phyloP scores from a whole-genome alignment of 1,140 invertebrate species.

The Heliconius himera region DNA sequence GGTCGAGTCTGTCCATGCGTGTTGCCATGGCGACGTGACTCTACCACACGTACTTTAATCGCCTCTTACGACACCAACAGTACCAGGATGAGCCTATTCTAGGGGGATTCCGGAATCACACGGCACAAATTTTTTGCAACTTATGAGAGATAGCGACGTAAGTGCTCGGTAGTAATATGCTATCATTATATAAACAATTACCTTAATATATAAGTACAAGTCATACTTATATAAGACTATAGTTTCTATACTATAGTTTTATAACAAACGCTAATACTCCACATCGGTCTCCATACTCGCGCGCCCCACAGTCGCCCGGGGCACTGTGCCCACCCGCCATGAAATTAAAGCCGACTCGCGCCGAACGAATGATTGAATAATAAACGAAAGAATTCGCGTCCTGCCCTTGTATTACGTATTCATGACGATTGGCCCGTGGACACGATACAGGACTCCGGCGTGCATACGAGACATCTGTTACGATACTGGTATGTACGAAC shows the following conservation, averaged over 20 bases:
- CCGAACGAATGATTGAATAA: conserved; percentile 81
- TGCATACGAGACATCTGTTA: conserved; percentile 54
- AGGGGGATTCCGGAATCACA: too few species aligned
- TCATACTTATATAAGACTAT: too few species aligned
- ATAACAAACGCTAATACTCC: background rate
- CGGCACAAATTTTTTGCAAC: too few species aligned
- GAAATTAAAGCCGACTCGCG: conserved; percentile 80
- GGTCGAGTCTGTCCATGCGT: too few species aligned
- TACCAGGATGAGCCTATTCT: too few species aligned
- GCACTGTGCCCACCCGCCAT: conserved; percentile 78
- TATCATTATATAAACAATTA: too few species aligned
- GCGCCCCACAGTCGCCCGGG: conserved; percentile 56
- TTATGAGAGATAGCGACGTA: too few species aligned
- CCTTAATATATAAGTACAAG: too few species aligned
- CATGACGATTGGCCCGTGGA: conserved; percentile 75
- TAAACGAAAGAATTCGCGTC: conserved; percentile 81
- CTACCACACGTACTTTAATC: too few species aligned
- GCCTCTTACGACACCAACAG: too few species aligned
- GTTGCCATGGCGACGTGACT: too few species aligned
- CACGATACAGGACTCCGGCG: conserved; percentile 50
- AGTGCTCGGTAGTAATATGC: too few species aligned
- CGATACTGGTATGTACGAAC: conserved; percentile 12
- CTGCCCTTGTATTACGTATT: conserved; percentile 80
- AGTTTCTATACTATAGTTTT: background rate
- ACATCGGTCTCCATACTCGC: conserved; percentile 55